Base-by-base conservation (phyloP, 1,140 invertebrate species). In the Nomia melanderi region DNA sequence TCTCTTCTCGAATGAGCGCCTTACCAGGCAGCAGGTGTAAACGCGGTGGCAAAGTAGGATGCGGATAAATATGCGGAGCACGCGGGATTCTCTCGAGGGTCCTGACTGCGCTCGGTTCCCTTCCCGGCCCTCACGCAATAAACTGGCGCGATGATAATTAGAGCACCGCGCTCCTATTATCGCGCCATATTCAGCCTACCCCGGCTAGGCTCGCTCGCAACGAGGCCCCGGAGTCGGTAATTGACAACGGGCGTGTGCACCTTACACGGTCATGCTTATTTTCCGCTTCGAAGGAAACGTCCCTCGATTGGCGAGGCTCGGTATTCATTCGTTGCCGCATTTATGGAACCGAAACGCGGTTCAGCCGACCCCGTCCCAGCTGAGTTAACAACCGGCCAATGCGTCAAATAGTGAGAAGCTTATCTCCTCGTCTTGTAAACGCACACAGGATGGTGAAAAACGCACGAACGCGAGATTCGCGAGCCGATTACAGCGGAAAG, bases 61-160 rank as follows among this genome's bases (percentile, higher is more conserved):
- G 63, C 50, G 76, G n/a, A 74, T 83, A 82, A 83, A 83, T 82
- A 83, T 79, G 76, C 76, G 64, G 63, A 25, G 54, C 47, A 62
- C 66, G 69, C 60, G 64, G 69, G 44, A 74, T 64, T 44, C 53
- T 44, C n/a, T 23, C 36, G 44, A 71, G 36, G 69, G 62, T 25
- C 27, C 20, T 77, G 29, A 14, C 11, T 11, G 23, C 23, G 23
- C 14, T n/a, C 23, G 14, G 23, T 41, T 25, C 9, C 12, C 25
- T 50, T 17, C 33, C 33, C 44, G 57, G 17, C 27, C 67, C n/a
- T n/a, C 14, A 12, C n/a, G 23, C 75, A 70, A 66, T 83, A 79
- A 83, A 83, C 47, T 23, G 54, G 63, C 50, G 39, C 69, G 63
- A 83, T 79, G 80, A 79, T 79, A 83, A 83, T 83, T 83, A 83